These are phyloP conservation scores for Tetragnatha versicolor DNA, from an alignment of 1,140 invertebrate genomes.

Conservation along the genomic window DNA sequence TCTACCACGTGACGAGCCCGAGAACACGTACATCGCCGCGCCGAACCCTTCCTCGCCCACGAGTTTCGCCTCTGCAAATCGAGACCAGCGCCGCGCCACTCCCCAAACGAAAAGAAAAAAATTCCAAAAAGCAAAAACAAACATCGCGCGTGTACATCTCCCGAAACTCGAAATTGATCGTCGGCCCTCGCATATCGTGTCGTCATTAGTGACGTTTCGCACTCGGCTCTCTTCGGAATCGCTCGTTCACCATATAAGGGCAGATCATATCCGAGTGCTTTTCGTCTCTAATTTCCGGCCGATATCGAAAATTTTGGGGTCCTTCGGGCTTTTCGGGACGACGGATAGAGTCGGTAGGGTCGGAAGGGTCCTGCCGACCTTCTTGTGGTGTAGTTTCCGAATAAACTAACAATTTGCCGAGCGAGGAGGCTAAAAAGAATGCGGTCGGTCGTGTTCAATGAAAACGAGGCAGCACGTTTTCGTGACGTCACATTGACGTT, in stretches of 20 bases:
- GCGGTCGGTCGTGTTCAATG: slow-evolving; percentile 4
- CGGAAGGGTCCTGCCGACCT: too few species aligned
- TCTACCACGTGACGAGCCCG: neutral
- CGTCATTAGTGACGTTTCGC: neutral
- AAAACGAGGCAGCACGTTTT: slow-evolving; percentile 27
- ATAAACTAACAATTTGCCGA: neutral
- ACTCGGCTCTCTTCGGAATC: slow-evolving; percentile 29
- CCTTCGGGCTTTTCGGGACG: neutral
- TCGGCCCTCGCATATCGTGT: slow-evolving; percentile 29
- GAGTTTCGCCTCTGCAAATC: slow-evolving; percentile 32
- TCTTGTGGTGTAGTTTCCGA: neutral
- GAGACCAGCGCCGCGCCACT: neutral
- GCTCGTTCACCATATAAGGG: slow-evolving; percentile 38
- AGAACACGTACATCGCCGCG: neutral
- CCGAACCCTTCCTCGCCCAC: slow-evolving; percentile 40
- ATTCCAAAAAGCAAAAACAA: slow-evolving; percentile 1
- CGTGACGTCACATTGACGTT: slow-evolving; percentile 27
- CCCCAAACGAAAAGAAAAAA: slow-evolving; percentile 7
- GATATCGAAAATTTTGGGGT: neutral
- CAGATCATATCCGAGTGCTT: neutral
- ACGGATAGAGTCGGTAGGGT: neutral
- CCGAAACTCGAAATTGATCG: slow-evolving; percentile 20
- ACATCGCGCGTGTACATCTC: slow-evolving; percentile 1
- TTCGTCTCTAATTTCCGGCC: neutral
- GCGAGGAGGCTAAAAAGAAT: neutral